These are phyloP conservation scores for Gila robusta DNA, from an alignment of 2,797 vertebrate genomes.

Conservation along the genomic window DNA sequence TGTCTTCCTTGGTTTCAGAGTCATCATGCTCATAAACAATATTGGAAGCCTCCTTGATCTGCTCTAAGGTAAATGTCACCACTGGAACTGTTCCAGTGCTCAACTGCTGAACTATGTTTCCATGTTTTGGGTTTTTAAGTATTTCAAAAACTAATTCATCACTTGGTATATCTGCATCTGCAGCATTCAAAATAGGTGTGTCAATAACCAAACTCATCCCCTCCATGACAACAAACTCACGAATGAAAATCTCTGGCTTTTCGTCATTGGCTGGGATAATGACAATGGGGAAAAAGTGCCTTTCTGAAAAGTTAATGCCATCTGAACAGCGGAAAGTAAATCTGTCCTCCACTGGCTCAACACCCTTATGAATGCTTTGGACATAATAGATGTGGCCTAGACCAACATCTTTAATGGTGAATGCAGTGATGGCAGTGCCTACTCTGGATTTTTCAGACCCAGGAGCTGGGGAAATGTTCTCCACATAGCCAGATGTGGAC, in stretches of 20 bases:
- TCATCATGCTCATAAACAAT: conserved; percentile 91
- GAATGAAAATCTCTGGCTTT: conserved; percentile 84
- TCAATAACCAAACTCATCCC: conserved; percentile 91
- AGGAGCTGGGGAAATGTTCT: conserved; percentile 86
- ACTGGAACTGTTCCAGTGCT: conserved; percentile 78
- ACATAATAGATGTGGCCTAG: conserved; percentile 84
- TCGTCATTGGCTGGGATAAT: conserved; percentile 88
- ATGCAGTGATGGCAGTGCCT: conserved; percentile 87
- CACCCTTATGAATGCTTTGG: conserved; percentile 89
- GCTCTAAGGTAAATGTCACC: conserved; percentile 81
- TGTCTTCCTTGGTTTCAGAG: conserved; percentile 88
- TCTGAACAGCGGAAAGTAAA: conserved; percentile 89
- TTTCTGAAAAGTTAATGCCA: conserved; percentile 87
- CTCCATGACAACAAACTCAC: conserved; percentile 89
- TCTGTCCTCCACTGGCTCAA: conserved; percentile 86
- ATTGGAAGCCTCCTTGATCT: conserved; percentile 86
- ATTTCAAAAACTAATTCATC: conserved; percentile 86
- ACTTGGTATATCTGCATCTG: conserved; percentile 83
- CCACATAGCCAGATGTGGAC: conserved; percentile 87
- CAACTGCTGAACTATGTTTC: conserved; percentile 85
- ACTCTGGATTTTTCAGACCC: conserved; percentile 85
- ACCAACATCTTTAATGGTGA: conserved; percentile 83
- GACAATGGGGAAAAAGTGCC: conserved; percentile 84
- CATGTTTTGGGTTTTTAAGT: conserved; percentile 82
- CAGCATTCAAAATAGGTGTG: conserved; percentile 82